Conservation (phyloP, 53 echinoderm and acorn worm species). For the Luidia sarsii region DNA sequence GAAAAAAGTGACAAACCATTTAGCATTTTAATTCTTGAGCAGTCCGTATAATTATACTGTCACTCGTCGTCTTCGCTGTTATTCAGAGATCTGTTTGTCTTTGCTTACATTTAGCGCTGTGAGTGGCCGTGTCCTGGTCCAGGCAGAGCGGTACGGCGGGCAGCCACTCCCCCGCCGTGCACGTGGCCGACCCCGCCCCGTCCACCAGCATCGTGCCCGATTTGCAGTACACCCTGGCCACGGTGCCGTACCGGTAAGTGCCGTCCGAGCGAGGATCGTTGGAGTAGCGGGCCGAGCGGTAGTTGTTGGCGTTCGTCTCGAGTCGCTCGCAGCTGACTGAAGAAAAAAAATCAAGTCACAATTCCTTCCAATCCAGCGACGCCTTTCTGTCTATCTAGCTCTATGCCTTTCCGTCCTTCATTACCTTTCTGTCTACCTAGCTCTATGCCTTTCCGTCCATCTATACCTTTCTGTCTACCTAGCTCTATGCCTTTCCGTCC, state of each 20-base stretch:
- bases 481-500: too few species aligned
- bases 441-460: too few species aligned
- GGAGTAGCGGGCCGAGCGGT: constrained; percentile 61
- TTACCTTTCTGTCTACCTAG: too few species aligned
- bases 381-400: too few species aligned
- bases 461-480: too few species aligned
- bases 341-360: too few species aligned
- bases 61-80: too few species aligned
- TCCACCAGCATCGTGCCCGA: constrained; percentile 55
- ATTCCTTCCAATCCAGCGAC: too few species aligned
- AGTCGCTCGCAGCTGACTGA: constrained; percentile 64
- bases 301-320: constrained; percentile 66
- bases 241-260: constrained; percentile 64
- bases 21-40: too few species aligned
- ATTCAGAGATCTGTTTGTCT: background rate
- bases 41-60: too few species aligned
- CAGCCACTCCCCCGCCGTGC: constrained; percentile 79
- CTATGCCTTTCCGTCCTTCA: too few species aligned
- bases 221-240: constrained; percentile 71
- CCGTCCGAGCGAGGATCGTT: constrained; percentile 62
- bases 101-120: constrained; percentile 7
- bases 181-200: constrained; percentile 64
- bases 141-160: constrained; percentile 75
- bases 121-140: constrained; percentile 18
- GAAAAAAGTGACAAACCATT: too few species aligned